Evolutionary conservation across 2,888 invertebrate genomes (phyloP), one percentile per base, ranked within the genome.

Genomic region (Eristalis pertinax): DNA sequence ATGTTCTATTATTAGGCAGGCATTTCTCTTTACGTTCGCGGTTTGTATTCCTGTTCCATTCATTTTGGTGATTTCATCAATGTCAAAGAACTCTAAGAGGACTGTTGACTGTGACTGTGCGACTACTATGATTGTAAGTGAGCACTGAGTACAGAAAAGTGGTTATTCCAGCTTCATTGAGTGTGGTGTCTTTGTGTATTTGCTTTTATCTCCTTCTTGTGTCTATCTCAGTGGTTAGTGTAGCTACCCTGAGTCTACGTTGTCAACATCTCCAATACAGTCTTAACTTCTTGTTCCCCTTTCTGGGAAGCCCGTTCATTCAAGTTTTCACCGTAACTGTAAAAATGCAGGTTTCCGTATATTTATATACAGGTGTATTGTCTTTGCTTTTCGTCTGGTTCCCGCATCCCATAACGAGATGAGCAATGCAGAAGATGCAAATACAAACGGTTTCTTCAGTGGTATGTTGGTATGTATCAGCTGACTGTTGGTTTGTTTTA

Each of bases 121-220:
- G 56, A 76, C 76, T 68, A 22, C 67, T 60, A 32, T 70, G 43
- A 75, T 69, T 62, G 60, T 75, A 79, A 73, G 79, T 79, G 74
- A 79, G 38, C 80, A 82, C 77, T 79, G 74, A 79, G 38, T 75
- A 82, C 77, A 74, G 78, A 82, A 78, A 86, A 86, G 85, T 86
- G 78, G 85, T 86, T 82, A 82, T 78, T 70, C 85, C 82, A 86
- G 82, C 82, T 82, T 60, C 74, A 65, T 72, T 56, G 67, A 77
- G 69, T 76, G 68, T 76, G 68, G 80, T 80, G 75, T 80, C 56
- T 80, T 74, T 60, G 69, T 75, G 75, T 63, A n/a, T 72, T 43
- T 60, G 67, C 63, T 69, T 67, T 64, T 64, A 56, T 67, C 60
- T 68, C 69, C 68, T 58, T 81, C 68, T 72, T 81, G 10, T 58